Conservation (phyloP, 2,113 vertebrate species). For the Brachyhypopomus gauderio region DNA sequence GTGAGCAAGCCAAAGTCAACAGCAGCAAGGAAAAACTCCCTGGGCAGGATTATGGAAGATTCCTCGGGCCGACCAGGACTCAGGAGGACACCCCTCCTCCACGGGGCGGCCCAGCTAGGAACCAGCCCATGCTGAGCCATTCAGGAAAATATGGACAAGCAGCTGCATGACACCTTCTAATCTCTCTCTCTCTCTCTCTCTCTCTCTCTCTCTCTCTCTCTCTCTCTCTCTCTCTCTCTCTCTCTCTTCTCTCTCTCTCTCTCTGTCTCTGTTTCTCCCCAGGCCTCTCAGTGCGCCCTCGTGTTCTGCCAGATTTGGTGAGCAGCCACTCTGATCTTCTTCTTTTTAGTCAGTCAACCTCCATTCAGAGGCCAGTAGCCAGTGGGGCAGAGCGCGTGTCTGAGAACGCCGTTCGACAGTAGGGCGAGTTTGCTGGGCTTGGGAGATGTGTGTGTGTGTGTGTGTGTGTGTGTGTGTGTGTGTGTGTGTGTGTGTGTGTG, state of each 20-base stretch:
- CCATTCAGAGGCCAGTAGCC: conserved; percentile 67
- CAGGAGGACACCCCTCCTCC: no score
- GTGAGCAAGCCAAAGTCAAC: no score
- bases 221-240: conserved; percentile 14
- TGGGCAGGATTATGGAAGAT: no score
- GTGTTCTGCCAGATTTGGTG: conserved; percentile 31
- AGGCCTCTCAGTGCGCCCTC: conserved; percentile 23
- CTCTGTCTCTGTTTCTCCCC: conserved; percentile 29
- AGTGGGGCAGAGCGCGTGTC: conserved; percentile 60
- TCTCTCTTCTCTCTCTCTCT: neutral
- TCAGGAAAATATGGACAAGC: neutral
- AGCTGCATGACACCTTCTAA: neutral
- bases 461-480: conserved; percentile 8
- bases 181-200: neutral
- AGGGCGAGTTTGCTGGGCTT: conserved; percentile 45
- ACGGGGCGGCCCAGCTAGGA: no score
- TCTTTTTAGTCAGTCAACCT: conserved; percentile 66
- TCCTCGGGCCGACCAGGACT: no score
- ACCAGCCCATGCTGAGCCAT: no score
- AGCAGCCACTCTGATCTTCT: conserved; percentile 64
- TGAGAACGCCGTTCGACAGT: conserved; percentile 71
- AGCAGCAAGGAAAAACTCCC: no score
- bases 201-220: neutral
- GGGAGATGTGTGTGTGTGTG: conserved; percentile 1
- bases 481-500: conserved; percentile 22